These are phyloP conservation scores for Otolemur crassicaudatus DNA, from an alignment of 2,797 vertebrate genomes.

Conservation along the genomic window DNA sequence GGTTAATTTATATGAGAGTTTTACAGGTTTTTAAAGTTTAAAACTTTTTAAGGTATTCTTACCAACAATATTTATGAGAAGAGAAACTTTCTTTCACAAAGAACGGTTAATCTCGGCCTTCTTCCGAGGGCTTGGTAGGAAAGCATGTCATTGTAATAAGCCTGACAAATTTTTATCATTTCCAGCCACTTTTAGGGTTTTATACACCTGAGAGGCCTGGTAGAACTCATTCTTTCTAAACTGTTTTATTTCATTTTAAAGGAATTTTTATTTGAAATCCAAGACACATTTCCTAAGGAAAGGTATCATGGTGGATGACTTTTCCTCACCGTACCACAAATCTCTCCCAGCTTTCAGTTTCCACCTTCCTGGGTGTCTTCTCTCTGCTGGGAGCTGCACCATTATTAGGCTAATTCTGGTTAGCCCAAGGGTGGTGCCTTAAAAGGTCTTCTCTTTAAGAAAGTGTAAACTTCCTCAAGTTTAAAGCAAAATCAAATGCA, in stretches of 20 bases:
- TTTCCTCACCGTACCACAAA: not conserved
- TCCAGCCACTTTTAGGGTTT: not conserved
- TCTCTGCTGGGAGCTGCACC: not conserved
- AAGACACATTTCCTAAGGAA: not conserved
- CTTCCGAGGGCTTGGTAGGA: constrained; percentile 20
- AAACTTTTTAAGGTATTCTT: not conserved
- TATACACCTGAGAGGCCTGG: not conserved
- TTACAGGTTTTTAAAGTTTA: constrained; percentile 22
- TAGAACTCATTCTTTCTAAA: not conserved
- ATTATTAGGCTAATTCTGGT: not conserved
- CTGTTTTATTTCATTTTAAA: not conserved
- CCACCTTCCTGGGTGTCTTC: not conserved
- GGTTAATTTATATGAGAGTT: not conserved
- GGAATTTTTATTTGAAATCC: constrained; percentile 15
- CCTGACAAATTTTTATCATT: constrained; percentile 59
- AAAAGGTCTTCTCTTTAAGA: not conserved
- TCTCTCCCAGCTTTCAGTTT: not conserved
- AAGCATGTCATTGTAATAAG: constrained; percentile 23
- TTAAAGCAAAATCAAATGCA: constrained; percentile 3
- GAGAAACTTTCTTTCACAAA: constrained; percentile 66
- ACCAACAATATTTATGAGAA: constrained; percentile 51
- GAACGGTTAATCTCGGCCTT: constrained; percentile 26
- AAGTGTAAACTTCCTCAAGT: not conserved
- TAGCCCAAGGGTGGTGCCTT: not conserved
- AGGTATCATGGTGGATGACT: not conserved